phyloP scores from a whole-genome alignment of 2,888 invertebrate species.

The Coleophora deauratella region DNA sequence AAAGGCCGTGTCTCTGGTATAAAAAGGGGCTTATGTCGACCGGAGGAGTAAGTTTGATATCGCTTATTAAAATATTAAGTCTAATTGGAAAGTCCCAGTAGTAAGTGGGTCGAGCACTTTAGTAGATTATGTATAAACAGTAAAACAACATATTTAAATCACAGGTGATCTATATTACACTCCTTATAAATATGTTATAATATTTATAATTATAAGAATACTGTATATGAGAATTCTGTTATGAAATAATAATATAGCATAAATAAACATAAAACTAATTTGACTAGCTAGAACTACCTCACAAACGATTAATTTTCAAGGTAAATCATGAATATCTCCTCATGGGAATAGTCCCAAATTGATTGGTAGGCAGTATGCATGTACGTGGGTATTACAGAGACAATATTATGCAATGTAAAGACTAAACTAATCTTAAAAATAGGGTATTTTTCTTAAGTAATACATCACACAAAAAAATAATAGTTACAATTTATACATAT shows the following conservation, averaged over 20 bases:
- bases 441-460: too few species aligned
- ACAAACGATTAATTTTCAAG: too few species aligned
- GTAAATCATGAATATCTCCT: constrained; percentile 2
- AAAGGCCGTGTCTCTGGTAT: too few species aligned
- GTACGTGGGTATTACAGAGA: too few species aligned
- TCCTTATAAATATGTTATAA: constrained; percentile 46
- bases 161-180: constrained; percentile 48
- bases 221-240: constrained; percentile 4
- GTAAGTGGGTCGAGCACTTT: too few species aligned
- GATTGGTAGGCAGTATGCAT: neutral
- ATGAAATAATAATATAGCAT: constrained; percentile 1
- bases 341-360: constrained; percentile 11
- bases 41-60: too few species aligned
- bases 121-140: too few species aligned
- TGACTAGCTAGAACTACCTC: constrained; percentile 42
- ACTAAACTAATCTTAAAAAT: neutral
- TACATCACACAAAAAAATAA: too few species aligned
- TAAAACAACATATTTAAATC: constrained; percentile 18
- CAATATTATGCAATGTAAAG: neutral
- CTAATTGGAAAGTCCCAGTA: too few species aligned
- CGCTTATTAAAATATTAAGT: too few species aligned
- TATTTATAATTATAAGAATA: constrained; percentile 31
- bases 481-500: too few species aligned
- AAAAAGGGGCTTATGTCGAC: too few species aligned
- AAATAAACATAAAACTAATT: constrained; percentile 31